These are phyloP conservation scores for Sisor rabdophorus DNA, from an alignment of 2,113 vertebrate genomes.

Conservation along the genomic window DNA sequence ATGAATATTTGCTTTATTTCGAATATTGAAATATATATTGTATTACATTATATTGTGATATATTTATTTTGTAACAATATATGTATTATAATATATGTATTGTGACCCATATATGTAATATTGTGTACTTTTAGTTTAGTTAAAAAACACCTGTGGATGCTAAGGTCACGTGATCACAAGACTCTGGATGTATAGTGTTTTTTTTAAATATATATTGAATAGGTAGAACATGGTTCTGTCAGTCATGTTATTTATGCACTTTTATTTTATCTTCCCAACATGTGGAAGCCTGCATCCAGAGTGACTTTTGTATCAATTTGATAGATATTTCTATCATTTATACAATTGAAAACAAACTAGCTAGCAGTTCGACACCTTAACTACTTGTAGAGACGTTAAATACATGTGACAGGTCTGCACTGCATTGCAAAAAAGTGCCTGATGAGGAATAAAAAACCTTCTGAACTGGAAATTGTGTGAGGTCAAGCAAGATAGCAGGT, in stretches of 20 bases:
- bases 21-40: too few relatives aligned
- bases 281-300: too few relatives aligned
- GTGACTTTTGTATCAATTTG: too few relatives aligned
- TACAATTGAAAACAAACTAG: too few relatives aligned
- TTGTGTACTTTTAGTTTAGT: neutral
- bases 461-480: conserved; percentile 53
- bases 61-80: too few relatives aligned
- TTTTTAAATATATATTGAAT: neutral
- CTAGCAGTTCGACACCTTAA: neutral
- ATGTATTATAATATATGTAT: too few relatives aligned
- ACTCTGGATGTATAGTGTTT: neutral
- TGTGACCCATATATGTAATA: too few relatives aligned
- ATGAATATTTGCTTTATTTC: neutral
- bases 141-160: neutral
- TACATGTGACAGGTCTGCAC: neutral
- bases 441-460: neutral
- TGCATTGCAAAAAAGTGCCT: neutral
- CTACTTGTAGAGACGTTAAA: conserved; percentile 8
- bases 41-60: too few relatives aligned
- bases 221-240: neutral
- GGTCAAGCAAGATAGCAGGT: conserved; percentile 50
- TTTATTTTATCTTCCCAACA: too few relatives aligned
- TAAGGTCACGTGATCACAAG: neutral
- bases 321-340: too few relatives aligned
- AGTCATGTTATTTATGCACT: neutral